These are phyloP conservation scores for Penaeus chinensis DNA, from an alignment of 1,140 invertebrate species.

Conservation along the genomic window DNA sequence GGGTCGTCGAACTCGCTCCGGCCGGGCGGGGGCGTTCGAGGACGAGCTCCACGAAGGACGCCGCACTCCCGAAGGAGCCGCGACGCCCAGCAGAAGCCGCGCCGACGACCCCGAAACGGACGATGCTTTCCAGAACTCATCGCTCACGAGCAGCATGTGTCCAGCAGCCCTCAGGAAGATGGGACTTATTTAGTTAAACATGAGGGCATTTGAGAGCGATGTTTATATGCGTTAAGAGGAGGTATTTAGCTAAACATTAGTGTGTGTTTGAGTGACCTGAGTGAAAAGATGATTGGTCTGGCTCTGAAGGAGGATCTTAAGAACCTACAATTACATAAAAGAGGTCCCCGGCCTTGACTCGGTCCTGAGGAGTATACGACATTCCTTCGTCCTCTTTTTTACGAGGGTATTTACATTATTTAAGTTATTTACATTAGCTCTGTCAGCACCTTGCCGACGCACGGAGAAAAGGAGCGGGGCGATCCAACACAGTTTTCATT, in stretches of 20 bases:
- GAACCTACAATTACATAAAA: conserved; percentile 19
- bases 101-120: too few species aligned
- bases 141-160: conserved; percentile 5
- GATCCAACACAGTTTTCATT: too few species aligned
- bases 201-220: conserved; percentile 32
- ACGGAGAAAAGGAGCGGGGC: too few species aligned
- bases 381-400: not conserved
- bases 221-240: conserved; percentile 53
- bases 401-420: too few species aligned
- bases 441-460: too few species aligned
- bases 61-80: too few species aligned
- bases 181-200: conserved; percentile 54
- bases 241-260: conserved; percentile 54
- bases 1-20: too few species aligned
- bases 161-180: conserved; percentile 18
- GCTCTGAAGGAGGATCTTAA: not conserved
- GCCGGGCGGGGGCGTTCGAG: too few species aligned
- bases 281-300: conserved; percentile 34
- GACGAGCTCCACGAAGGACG: too few species aligned
- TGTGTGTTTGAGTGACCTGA: conserved; percentile 42
- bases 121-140: not conserved
- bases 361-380: not conserved
- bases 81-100: too few species aligned
- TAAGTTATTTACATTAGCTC: too few species aligned
- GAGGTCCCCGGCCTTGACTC: conserved; percentile 6